Evolutionary conservation across 2,113 vertebrate species (phyloP).

Genomic region (Gobius niger): DNA sequence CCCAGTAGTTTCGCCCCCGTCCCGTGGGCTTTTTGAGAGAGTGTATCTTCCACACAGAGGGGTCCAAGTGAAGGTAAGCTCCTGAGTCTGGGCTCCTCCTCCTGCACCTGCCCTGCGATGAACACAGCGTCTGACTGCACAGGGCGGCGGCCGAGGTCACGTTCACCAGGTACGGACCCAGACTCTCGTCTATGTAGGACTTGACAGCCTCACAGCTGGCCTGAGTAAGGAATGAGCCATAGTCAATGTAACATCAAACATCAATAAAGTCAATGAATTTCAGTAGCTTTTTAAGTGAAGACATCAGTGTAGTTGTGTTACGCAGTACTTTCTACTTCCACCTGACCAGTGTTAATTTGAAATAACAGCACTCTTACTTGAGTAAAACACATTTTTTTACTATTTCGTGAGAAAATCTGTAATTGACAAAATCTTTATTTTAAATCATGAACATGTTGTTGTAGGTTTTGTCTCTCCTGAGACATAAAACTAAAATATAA

Average conservation of each 20-base stretch:
- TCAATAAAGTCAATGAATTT: not conserved
- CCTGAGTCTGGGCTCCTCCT: conserved; percentile 43
- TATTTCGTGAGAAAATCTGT: no score
- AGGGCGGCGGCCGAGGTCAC: conserved; percentile 71
- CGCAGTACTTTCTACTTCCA: no score
- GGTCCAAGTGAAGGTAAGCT: conserved; percentile 75
- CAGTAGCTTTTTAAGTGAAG: no score
- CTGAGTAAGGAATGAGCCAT: conserved; percentile 43
- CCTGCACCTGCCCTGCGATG: conserved; percentile 72
- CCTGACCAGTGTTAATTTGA: no score
- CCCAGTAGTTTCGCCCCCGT: conserved; percentile 40
- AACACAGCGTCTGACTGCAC: conserved; percentile 73
- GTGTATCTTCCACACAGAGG: conserved; percentile 60
- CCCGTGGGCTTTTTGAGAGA: conserved; percentile 32
- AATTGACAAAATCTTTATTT: no score
- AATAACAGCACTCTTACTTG: no score
- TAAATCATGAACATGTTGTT: no score
- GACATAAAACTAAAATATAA: no score
- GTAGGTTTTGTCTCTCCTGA: no score
- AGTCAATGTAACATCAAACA: not conserved
- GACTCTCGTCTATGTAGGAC: conserved; percentile 65
- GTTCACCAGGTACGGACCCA: conserved; percentile 79
- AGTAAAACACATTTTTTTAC: no score
- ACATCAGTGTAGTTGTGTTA: no score
- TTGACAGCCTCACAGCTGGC: conserved; percentile 60